These are phyloP conservation scores for Steatornis caripensis DNA, from an alignment of 2,113 vertebrate genomes.

Conservation along the genomic window DNA sequence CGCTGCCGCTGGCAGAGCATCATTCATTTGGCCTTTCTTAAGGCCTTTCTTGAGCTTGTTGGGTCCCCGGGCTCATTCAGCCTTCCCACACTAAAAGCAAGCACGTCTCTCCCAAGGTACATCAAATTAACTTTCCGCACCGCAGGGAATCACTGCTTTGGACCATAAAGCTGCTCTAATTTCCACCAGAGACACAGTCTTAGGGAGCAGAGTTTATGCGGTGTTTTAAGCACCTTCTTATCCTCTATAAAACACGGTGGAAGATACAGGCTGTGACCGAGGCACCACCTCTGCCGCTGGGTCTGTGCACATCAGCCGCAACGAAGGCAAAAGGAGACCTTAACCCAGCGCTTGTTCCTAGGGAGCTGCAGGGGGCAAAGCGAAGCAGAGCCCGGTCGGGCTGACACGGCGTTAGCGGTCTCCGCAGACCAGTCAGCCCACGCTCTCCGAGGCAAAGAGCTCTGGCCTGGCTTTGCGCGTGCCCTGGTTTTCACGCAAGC, in stretches of 20 bases:
- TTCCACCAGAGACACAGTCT: not conserved
- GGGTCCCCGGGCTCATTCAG: not conserved
- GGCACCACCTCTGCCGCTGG: not conserved
- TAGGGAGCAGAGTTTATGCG: too few species aligned
- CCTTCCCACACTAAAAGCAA: not conserved
- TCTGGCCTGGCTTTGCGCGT: not conserved
- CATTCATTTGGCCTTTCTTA: rapidly evolving
- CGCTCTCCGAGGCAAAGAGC: too few species aligned
- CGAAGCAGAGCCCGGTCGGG: rapidly evolving
- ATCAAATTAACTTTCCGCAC: not conserved
- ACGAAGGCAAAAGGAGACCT: too few species aligned
- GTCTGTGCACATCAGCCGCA: not conserved
- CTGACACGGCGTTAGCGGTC: not conserved
- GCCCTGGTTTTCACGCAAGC: not conserved
- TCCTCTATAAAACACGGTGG: rapidly evolving
- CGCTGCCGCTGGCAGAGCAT: not conserved
- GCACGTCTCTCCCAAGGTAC: rapidly evolving
- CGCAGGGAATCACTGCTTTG: not conserved
- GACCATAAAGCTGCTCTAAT: not conserved
- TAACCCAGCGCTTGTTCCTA: not conserved
- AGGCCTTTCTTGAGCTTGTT: not conserved
- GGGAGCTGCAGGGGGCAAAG: not conserved
- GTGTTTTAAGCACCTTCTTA: not conserved
- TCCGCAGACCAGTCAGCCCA: not conserved
- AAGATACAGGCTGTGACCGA: not conserved